Evolutionary conservation across 2,888 invertebrate species (phyloP).

Genomic region (Serrognathus titanus): DNA sequence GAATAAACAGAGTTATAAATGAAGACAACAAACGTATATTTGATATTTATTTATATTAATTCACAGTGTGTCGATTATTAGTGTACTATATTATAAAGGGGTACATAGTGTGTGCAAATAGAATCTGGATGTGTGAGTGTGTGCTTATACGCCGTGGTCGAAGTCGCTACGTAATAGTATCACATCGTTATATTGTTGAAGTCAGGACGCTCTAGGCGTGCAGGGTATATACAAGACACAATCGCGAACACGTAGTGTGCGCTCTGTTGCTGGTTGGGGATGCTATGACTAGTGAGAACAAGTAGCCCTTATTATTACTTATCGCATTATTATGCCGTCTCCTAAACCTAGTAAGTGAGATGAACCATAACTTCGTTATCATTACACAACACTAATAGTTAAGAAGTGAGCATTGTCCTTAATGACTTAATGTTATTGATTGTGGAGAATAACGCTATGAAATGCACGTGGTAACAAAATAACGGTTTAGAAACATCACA

Average conservation of each 20-base stretch:
- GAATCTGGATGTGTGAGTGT: conserved; percentile 33
- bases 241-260: conserved; percentile 17
- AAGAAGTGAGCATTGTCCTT: conserved; percentile 41
- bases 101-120: conserved; percentile 46
- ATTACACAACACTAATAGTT: conserved; percentile 46
- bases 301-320: conserved; percentile 34
- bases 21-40: conserved; percentile 42
- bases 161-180: conserved; percentile 38
- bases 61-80: conserved; percentile 49
- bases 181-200: conserved; percentile 44
- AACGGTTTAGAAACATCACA: conserved; percentile 34
- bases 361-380: conserved; percentile 38
- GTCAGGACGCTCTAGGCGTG: conserved; percentile 15
- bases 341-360: conserved; percentile 40
- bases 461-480: conserved; percentile 37
- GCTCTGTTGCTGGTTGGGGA: conserved; percentile 3
- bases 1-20: conserved; percentile 29
- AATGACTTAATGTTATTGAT: conserved; percentile 24
- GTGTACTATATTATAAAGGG: conserved; percentile 43
- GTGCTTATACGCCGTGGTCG: conserved; percentile 40
- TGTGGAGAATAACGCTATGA: conserved; percentile 39
- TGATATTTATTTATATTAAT: conserved; percentile 48
- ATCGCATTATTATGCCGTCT: conserved; percentile 29
- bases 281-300: conserved; percentile 33
- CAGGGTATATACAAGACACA: conserved; percentile 6